Evolutionary conservation across 2,888 invertebrate species (phyloP).

Genomic region (Aleiodes leptofemur): DNA sequence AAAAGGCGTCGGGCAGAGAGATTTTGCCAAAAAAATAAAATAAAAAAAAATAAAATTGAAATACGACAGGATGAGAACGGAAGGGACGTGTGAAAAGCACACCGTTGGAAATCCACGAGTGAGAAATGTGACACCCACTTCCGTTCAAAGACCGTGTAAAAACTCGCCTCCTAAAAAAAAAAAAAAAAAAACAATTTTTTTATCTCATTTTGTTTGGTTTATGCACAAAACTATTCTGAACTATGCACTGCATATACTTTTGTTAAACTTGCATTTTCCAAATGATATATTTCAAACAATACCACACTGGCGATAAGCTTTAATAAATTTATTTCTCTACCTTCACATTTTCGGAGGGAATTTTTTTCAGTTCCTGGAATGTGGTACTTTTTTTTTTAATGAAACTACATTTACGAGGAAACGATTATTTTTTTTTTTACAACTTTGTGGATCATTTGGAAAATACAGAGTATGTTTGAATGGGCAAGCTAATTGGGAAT

Average conservation of each 20-base stretch:
- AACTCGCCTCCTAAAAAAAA: neutral
- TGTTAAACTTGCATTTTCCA: slow-evolving; percentile 24
- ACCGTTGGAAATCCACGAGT: slow-evolving; percentile 41
- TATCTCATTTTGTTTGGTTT: neutral
- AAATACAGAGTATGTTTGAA: slow-evolving; percentile 12
- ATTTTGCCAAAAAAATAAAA: neutral
- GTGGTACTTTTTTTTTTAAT: slow-evolving; percentile 3
- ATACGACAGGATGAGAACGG: slow-evolving; percentile 34
- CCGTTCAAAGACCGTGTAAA: slow-evolving; percentile 40
- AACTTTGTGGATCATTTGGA: slow-evolving; percentile 30
- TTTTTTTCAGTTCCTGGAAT: slow-evolving; percentile 30
- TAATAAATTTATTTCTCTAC: slow-evolving; percentile 13
- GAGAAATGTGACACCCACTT: slow-evolving; percentile 49
- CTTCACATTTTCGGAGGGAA: neutral
- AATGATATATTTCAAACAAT: slow-evolving; percentile 33
- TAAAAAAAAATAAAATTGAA: slow-evolving; percentile 40
- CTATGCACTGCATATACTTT: slow-evolving; percentile 1
- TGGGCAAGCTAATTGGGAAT: slow-evolving; percentile 39
- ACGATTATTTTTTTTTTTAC: neutral
- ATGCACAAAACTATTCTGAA: neutral
- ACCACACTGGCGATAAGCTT: neutral
- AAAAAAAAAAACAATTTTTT: slow-evolving; percentile 17
- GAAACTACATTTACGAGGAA: slow-evolving; percentile 10
- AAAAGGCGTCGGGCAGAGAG: slow-evolving; percentile 2
- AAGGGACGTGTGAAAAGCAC: slow-evolving; percentile 43